Percentiles rank a stretch among this genome's conserved stretches.
Conservation (phyloP, 1,140 invertebrate species). For the Elymnias hypermnestra region DNA sequence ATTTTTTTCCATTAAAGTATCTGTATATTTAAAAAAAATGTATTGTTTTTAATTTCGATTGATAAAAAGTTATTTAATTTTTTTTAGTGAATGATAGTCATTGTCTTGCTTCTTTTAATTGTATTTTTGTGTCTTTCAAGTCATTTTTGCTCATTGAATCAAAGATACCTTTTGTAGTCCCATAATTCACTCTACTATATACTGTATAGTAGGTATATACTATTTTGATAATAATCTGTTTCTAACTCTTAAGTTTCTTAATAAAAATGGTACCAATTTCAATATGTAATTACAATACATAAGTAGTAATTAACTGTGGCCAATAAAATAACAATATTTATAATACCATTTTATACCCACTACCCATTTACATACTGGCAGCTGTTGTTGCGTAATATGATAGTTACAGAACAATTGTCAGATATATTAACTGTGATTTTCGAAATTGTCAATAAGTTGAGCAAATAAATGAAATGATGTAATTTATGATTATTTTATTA, state of each 20-base stretch:
- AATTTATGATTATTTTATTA: constrained; percentile 22
- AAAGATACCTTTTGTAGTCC: constrained; percentile 14
- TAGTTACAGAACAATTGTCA: constrained; percentile 69
- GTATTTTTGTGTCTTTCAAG: constrained; percentile 36
- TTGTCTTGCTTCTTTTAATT: constrained; percentile 39
- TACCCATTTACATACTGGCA: constrained; percentile 66
- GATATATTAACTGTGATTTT: constrained; percentile 74
- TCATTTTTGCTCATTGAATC: constrained; percentile 35
- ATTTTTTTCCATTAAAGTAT: constrained; percentile 48
- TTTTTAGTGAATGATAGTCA: constrained; percentile 29
- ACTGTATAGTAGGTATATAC: constrained; percentile 17
- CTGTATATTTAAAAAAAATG: constrained; percentile 22
- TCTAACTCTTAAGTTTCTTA: constrained; percentile 25
- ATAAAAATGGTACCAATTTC: constrained; percentile 33
- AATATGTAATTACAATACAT: constrained; percentile 52
- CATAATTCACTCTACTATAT: constrained; percentile 14
- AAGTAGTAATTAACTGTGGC: constrained; percentile 61
- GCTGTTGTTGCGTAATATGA: constrained; percentile 62
- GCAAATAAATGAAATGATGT: constrained; percentile 73
- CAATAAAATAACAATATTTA: constrained; percentile 68
- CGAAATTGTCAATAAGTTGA: constrained; percentile 75
- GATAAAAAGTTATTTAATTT: constrained; percentile 36
- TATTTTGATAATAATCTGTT: constrained; percentile 18
- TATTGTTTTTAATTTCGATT: constrained; percentile 40
- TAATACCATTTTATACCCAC: constrained; percentile 73